A percentile compares a stretch with the other conserved stretches of the same genome.
Conservation (phyloP, 2,888 invertebrate species). For the Agrenia bidenticulata region DNA sequence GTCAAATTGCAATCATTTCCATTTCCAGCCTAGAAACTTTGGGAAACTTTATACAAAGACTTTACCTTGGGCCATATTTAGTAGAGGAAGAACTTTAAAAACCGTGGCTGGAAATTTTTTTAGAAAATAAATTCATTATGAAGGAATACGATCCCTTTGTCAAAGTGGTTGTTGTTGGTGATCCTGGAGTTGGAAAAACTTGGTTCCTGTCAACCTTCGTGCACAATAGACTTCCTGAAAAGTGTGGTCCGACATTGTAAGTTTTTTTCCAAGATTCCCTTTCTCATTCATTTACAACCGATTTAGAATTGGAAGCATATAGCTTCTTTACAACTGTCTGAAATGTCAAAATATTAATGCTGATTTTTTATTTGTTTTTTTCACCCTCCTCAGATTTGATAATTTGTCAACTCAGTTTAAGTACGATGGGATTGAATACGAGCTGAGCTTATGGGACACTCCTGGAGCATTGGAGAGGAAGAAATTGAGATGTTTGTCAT, state of each 20-base stretch:
- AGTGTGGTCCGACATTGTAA: slow-evolving; percentile 83
- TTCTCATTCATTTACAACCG: too few species aligned
- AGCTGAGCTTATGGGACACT: slow-evolving; percentile 86
- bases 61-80: too few species aligned
- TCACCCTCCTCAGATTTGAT: slow-evolving; percentile 86
- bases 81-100: too few species aligned
- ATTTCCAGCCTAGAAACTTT: too few species aligned
- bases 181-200: slow-evolving; percentile 89
- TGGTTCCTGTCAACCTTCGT: slow-evolving; percentile 85
- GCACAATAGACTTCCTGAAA: slow-evolving; percentile 76
- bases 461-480: slow-evolving; percentile 55
- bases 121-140: slow-evolving; percentile 17
- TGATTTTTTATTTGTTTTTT: too few species aligned
- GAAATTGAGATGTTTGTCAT: slow-evolving; percentile 33
- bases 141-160: slow-evolving; percentile 55
- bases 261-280: slow-evolving; percentile 58
- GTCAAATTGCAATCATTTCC: too few species aligned
- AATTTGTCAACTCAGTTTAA: slow-evolving; percentile 77
- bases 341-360: too few species aligned
- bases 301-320: too few species aligned
- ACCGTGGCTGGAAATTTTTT: too few species aligned
- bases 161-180: slow-evolving; percentile 85
- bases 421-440: slow-evolving; percentile 76
- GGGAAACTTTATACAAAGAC: too few species aligned
- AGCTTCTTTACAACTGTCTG: too few species aligned